A percentile compares a stretch with the other conserved stretches of the same genome.
Evolutionary conservation across 2,797 vertebrate species (phyloP).

Genomic region (Tenualosa thibaudeaui): DNA sequence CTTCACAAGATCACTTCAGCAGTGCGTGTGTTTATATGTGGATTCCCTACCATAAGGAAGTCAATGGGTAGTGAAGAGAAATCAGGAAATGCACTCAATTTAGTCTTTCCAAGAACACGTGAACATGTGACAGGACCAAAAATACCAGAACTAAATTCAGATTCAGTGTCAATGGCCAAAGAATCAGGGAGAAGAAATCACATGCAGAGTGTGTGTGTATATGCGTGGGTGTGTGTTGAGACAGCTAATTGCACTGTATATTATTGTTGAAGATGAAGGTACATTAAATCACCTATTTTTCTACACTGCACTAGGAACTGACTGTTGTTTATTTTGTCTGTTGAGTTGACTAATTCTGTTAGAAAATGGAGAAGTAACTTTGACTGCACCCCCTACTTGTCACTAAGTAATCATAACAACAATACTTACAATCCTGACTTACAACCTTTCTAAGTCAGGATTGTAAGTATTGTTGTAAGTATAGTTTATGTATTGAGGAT

Average conservation of each 20-base stretch:
- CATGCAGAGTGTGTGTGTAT: not conserved
- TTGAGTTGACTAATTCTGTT: not conserved
- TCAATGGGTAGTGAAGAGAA: not conserved
- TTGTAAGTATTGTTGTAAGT: too few relatives aligned
- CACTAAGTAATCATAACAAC: not conserved
- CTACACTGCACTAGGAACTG: not conserved
- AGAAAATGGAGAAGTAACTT: not conserved
- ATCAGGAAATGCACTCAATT: not conserved
- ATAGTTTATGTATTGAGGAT: not conserved
- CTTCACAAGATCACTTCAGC: not conserved
- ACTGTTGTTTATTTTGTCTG: not conserved
- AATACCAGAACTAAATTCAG: not conserved
- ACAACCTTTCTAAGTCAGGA: not conserved
- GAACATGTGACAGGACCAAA: slow-evolving; percentile 6
- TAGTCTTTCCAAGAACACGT: slow-evolving; percentile 20
- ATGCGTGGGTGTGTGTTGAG: not conserved
- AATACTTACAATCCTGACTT: not conserved
- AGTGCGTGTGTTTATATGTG: not conserved
- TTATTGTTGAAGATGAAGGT: not conserved
- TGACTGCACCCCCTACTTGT: not conserved
- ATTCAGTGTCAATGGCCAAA: not conserved
- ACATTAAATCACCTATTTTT: slow-evolving; percentile 23
- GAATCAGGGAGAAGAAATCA: not conserved
- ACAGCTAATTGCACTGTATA: not conserved
- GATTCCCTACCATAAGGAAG: not conserved